A percentile compares a stretch with the other conserved stretches of the same genome.
These are phyloP conservation scores for Acipenser ruthenus DNA, from an alignment of 2,797 vertebrate genomes.

Conservation along the genomic window DNA sequence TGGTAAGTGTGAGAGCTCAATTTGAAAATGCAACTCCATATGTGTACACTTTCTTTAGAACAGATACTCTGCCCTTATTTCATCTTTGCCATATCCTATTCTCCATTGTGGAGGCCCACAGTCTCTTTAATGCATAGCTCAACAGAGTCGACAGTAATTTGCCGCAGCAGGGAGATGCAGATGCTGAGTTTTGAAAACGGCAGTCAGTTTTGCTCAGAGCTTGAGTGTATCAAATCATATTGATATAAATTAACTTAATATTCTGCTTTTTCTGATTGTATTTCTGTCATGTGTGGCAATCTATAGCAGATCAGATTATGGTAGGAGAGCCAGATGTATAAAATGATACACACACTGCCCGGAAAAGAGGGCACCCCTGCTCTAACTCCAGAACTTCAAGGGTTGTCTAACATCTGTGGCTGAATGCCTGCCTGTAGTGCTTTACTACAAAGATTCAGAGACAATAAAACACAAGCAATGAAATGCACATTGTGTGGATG, in stretches of 20 bases:
- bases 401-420: too few relatives aligned
- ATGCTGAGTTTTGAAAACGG: constrained; percentile 3
- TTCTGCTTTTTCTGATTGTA: constrained; percentile 24
- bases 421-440: too few relatives aligned
- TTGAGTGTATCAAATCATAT: constrained; percentile 15
- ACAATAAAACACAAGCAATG: too few relatives aligned
- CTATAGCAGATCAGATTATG: constrained; percentile 12
- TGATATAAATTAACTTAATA: constrained; percentile 29
- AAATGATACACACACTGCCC: neutral
- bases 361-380: neutral
- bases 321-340: neutral
- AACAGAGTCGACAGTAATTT: constrained; percentile 18
- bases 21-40: neutral
- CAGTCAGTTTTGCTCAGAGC: constrained; percentile 3
- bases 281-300: constrained; percentile 24
- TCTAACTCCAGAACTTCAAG: neutral
- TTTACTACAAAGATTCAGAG: too few relatives aligned
- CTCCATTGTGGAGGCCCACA: neutral
- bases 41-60: neutral
- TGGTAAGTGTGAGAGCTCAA: too few relatives aligned
- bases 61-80: neutral
- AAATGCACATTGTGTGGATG: too few relatives aligned
- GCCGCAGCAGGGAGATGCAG: neutral
- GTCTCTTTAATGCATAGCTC: constrained; percentile 15
- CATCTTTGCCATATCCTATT: neutral